These are phyloP conservation scores for Parthenolecanium corni DNA, from an alignment of 2,888 invertebrate species.

Conservation along the genomic window DNA sequence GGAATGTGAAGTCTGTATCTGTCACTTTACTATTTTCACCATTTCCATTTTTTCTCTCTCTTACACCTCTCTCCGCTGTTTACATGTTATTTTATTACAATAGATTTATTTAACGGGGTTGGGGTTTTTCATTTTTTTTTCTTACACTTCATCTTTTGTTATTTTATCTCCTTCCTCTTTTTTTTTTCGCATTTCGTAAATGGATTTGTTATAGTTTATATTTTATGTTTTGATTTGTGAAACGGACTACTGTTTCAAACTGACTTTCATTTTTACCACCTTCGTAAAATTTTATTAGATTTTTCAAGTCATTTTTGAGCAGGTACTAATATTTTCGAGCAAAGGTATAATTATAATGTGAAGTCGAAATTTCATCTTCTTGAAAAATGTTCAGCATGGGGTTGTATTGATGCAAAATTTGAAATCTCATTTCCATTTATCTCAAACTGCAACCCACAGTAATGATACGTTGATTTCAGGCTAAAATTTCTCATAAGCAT, in stretches of 20 bases:
- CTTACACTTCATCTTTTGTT: background rate
- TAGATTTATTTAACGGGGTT: constrained; percentile 11
- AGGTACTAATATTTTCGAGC: too few species aligned
- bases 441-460: too few species aligned
- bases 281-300: background rate
- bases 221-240: constrained; percentile 14
- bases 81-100: constrained; percentile 1
- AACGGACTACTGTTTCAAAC: background rate
- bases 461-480: too few species aligned
- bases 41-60: constrained; percentile 2
- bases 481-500: too few species aligned
- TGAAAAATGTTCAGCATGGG: too few species aligned
- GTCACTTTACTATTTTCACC: constrained; percentile 13
- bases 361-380: too few species aligned
- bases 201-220: background rate
- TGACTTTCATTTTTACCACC: background rate
- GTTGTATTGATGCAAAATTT: too few species aligned
- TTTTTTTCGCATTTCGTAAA: constrained; percentile 1
- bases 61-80: background rate
- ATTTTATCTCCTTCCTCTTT: background rate
- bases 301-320: too few species aligned
- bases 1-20: constrained; percentile 2
- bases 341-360: too few species aligned
- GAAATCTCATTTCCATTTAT: too few species aligned
- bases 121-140: background rate